Percentiles rank a stretch among this genome's conserved stretches.
phyloP scores from a whole-genome alignment of 2,113 vertebrate species.

The Macquaria australasica region DNA sequence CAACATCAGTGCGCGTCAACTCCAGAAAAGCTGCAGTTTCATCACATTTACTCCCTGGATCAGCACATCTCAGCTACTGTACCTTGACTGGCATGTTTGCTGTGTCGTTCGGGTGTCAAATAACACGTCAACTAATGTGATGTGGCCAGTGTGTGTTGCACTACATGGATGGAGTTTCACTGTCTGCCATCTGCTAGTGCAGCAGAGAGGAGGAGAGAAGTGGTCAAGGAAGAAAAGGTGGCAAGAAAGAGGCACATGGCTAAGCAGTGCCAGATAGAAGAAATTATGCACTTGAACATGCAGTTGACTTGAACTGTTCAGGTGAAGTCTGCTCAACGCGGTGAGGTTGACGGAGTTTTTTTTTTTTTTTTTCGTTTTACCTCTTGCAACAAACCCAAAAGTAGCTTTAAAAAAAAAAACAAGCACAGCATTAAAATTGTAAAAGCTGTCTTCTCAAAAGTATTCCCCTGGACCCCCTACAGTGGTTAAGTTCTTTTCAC shows the following conservation, averaged over 20 bases:
- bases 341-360: background rate
- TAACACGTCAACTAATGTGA: background rate
- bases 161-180: constrained; percentile 20
- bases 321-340: background rate
- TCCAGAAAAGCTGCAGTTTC: constrained; percentile 9
- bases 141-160: background rate
- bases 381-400: background rate
- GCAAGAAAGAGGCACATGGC: background rate
- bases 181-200: background rate
- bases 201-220: constrained; percentile 19
- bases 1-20: background rate
- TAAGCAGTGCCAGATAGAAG: background rate
- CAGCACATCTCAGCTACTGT: background rate
- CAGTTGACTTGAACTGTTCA: background rate
- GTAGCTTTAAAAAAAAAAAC: background rate
- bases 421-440: background rate
- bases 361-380: background rate
- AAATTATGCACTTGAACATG: constrained; percentile 7
- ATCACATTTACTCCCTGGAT: constrained; percentile 21
- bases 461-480: background rate
- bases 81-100: background rate
- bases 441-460: background rate
- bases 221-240: background rate
- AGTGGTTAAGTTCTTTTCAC: background rate
- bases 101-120: constrained; percentile 14